These are phyloP conservation scores for Lasiurus cinereus DNA, from an alignment of 2,113 vertebrate genomes.

Conservation along the genomic window DNA sequence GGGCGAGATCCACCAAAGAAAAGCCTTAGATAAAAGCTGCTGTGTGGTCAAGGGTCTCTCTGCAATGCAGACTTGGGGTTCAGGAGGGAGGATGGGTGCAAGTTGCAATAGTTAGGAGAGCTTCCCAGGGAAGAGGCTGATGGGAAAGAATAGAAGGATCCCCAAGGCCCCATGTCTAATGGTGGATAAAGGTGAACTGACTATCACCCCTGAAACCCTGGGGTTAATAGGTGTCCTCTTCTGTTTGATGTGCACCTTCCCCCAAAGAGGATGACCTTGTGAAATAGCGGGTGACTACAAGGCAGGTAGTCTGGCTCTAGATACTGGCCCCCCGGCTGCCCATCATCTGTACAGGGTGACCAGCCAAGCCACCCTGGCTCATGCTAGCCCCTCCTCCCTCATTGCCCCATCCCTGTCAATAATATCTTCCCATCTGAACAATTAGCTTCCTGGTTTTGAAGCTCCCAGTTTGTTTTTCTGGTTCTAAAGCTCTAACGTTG, in stretches of 20 bases:
- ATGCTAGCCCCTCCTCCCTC: conserved; percentile 31
- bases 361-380: conserved; percentile 39
- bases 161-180: too few relatives aligned
- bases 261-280: conserved; percentile 30
- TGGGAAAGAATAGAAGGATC: neutral
- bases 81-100: neutral
- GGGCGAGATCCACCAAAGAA: neutral
- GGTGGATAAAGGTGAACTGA: neutral
- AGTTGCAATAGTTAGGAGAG: neutral
- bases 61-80: neutral
- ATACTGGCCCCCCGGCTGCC: conserved; percentile 1
- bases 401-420: conserved; percentile 73
- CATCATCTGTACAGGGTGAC: neutral
- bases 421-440: conserved; percentile 71
- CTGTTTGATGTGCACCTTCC: neutral
- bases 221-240: neutral
- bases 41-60: neutral
- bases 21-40: neutral
- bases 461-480: conserved; percentile 61
- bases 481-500: conserved; percentile 53
- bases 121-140: neutral
- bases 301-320: neutral
- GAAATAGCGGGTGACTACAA: neutral
- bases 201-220: neutral
- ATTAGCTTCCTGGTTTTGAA: conserved; percentile 65